phyloP scores from a whole-genome alignment of 1,140 invertebrate genomes.

The Nasonia giraulti region DNA sequence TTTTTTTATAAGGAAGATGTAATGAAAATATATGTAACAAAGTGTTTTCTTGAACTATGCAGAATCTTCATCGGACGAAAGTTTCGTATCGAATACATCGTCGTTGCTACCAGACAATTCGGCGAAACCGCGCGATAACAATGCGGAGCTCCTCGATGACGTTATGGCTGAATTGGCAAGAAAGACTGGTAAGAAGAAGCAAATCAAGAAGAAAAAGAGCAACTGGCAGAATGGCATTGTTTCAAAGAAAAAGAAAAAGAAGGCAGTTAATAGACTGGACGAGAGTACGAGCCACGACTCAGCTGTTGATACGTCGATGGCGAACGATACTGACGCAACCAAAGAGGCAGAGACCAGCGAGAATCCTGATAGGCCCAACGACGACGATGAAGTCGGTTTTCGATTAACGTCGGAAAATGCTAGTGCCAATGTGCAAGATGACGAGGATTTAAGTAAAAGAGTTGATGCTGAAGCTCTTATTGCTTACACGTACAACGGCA shows the following conservation, averaged over 20 bases:
- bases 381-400: background rate
- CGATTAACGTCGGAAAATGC: background rate
- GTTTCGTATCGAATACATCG: slow-evolving; percentile 49
- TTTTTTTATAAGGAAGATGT: background rate
- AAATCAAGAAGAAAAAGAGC: slow-evolving; percentile 66
- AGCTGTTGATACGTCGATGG: background rate
- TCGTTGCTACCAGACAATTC: slow-evolving; percentile 35
- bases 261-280: slow-evolving; percentile 44
- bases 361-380: slow-evolving; percentile 8
- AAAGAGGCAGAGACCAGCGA: background rate
- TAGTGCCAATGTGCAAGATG: background rate
- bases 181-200: slow-evolving; percentile 50
- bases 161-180: slow-evolving; percentile 57
- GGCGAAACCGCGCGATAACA: slow-evolving; percentile 50
- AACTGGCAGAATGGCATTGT: slow-evolving; percentile 66
- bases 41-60: background rate
- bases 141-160: slow-evolving; percentile 61
- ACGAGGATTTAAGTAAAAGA: slow-evolving; percentile 51
- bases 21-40: background rate
- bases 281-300: slow-evolving; percentile 27
- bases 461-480: slow-evolving; percentile 54
- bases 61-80: slow-evolving; percentile 51
- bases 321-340: background rate
- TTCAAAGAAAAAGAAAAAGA: slow-evolving; percentile 63
- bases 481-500: slow-evolving; percentile 58